A percentile compares a stretch with the other conserved stretches of the same genome.
These are phyloP conservation scores for Benitochromis conjunctus DNA, from an alignment of 2,113 vertebrate species.

Conservation along the genomic window DNA sequence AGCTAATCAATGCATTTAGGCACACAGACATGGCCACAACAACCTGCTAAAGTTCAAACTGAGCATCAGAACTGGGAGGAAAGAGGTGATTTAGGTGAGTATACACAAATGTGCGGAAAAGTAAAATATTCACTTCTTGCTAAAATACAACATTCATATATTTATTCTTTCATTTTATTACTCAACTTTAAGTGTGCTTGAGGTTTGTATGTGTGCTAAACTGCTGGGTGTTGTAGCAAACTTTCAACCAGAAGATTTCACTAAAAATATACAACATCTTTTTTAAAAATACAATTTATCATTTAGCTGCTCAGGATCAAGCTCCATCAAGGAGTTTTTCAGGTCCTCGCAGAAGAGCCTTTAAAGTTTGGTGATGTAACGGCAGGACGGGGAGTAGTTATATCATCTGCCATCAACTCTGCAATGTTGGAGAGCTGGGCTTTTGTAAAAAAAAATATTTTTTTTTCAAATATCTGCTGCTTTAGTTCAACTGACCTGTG, in stretches of 20 bases:
- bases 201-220: rapidly evolving
- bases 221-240: background rate
- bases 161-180: background rate
- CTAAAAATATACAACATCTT: background rate
- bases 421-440: background rate
- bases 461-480: rapidly evolving
- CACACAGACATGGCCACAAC: rapidly evolving
- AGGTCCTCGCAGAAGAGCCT: background rate
- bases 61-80: background rate
- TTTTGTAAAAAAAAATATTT: background rate
- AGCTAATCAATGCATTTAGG: background rate
- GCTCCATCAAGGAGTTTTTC: background rate
- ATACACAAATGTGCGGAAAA: background rate
- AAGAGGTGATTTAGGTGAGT: background rate
- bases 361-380: background rate
- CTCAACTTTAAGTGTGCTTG: background rate
- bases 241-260: background rate
- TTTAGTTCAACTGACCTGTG: background rate
- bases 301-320: background rate
- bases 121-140: background rate
- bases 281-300: background rate
- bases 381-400: background rate
- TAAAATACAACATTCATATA: background rate
- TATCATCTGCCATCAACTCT: background rate
- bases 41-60: background rate